phyloP scores from a whole-genome alignment of 2,888 invertebrate genomes.

The Parthenolecanium corni region DNA sequence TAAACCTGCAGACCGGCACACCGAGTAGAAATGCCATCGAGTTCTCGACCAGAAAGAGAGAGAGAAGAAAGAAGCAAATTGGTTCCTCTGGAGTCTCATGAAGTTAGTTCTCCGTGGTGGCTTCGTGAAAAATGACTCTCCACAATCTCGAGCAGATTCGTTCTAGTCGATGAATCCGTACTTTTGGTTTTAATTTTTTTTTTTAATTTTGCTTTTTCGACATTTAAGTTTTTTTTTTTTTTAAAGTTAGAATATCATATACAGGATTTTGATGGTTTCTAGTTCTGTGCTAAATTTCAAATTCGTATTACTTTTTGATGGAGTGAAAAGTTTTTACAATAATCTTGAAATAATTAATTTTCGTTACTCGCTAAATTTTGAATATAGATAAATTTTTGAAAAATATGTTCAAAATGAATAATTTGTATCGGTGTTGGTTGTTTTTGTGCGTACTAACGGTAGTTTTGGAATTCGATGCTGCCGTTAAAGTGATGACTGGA shows the following conservation, averaged over 20 bases:
- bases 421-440: conserved; percentile 16
- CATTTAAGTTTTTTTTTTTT: not conserved
- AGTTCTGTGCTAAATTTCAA: too few relatives aligned
- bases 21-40: conserved; percentile 24
- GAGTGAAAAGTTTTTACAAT: too few relatives aligned
- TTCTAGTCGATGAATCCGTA: conserved; percentile 14
- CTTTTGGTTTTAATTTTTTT: not conserved
- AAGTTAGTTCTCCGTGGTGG: conserved; percentile 19
- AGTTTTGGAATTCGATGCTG: conserved; percentile 18
- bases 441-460: conserved; percentile 14
- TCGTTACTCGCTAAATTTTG: not conserved
- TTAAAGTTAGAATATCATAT: not conserved
- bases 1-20: conserved; percentile 19
- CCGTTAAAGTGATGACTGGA: conserved; percentile 18
- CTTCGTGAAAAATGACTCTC: conserved; percentile 22
- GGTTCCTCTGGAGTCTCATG: conserved; percentile 17
- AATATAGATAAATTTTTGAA: not conserved
- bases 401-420: conserved; percentile 11
- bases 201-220: not conserved
- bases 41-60: conserved; percentile 11
- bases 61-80: conserved; percentile 23
- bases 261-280: too few relatives aligned
- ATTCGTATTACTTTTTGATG: too few relatives aligned
- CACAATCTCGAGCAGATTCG: conserved; percentile 3
- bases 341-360: not conserved